A percentile compares a stretch with the other conserved stretches of the same genome.
Conservation (phyloP, 2,797 vertebrate genomes). For the Artibeus lituratus region DNA sequence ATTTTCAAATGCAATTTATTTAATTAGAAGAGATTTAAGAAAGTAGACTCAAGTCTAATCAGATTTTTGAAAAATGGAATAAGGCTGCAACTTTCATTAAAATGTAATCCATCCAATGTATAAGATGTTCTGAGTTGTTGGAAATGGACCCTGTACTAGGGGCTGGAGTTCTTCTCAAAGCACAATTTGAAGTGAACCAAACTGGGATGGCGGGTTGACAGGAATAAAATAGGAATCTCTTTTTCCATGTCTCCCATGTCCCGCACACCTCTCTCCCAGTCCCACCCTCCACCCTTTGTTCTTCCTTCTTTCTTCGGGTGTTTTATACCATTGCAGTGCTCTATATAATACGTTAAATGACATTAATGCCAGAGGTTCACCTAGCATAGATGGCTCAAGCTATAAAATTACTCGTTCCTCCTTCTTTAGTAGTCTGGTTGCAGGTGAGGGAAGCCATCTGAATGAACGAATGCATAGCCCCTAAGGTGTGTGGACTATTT, state of each 20-base stretch:
- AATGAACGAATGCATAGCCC: not conserved
- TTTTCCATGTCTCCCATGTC: not conserved
- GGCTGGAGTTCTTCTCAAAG: not conserved
- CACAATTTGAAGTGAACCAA: not conserved
- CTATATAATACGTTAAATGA: not conserved
- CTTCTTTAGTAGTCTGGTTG: not conserved
- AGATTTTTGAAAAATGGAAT: conserved; percentile 17
- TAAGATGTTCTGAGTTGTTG: not conserved
- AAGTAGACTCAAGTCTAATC: not conserved
- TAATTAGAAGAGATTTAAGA: not conserved
- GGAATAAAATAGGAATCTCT: not conserved
- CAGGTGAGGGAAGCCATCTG: not conserved
- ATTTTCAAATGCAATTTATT: conserved; percentile 39
- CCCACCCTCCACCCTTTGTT: not conserved
- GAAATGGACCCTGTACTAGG: not conserved
- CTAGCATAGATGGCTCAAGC: not conserved
- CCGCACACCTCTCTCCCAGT: not conserved
- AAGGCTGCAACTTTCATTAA: conserved; percentile 11
- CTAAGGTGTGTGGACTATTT: not conserved
- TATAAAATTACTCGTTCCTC: not conserved
- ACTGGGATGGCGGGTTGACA: not conserved
- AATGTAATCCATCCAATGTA: not conserved
- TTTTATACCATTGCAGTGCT: not conserved
- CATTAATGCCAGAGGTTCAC: not conserved
- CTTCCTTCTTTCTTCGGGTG: not conserved